Evolutionary conservation across 2,797 vertebrate species (phyloP).

Genomic region (Pseudopleuronectes americanus): DNA sequence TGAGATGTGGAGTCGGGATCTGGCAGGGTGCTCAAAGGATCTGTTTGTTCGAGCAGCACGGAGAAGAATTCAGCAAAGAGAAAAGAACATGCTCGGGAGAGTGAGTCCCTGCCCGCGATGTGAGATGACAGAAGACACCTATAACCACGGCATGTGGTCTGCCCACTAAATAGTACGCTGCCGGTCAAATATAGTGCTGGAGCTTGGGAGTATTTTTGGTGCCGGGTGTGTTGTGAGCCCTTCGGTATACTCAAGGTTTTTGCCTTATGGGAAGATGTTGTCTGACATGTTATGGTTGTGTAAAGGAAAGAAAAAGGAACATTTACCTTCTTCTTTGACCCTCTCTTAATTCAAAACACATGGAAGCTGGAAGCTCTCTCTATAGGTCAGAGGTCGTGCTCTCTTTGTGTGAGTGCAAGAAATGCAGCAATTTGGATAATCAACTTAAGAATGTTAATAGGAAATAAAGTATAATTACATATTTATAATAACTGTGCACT

Average conservation of each 20-base stretch:
- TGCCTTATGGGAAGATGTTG: constrained; percentile 16
- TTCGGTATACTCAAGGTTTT: constrained; percentile 26
- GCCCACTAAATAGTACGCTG: constrained; percentile 33
- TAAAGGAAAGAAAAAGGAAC: background rate
- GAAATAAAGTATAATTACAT: too few relatives aligned
- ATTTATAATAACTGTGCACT: too few relatives aligned
- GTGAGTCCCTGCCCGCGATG: constrained; percentile 16
- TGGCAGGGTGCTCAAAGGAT: constrained; percentile 59
- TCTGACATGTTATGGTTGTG: background rate
- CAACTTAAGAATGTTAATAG: too few relatives aligned
- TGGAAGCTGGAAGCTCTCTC: too few relatives aligned
- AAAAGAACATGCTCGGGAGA: constrained; percentile 3
- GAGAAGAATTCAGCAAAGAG: constrained; percentile 4
- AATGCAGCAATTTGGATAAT: background rate
- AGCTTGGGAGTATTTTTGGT: constrained; percentile 44
- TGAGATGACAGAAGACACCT: constrained; percentile 56
- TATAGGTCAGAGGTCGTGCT: too few relatives aligned
- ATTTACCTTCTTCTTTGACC: too few relatives aligned
- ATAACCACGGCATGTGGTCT: constrained; percentile 25
- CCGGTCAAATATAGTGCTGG: constrained; percentile 35
- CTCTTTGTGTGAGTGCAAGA: background rate
- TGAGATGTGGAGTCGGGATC: constrained; percentile 59
- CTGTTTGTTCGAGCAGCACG: constrained; percentile 50
- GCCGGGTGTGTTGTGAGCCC: constrained; percentile 37
- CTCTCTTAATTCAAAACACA: background rate